Conservation (phyloP, 2,888 invertebrate species). For the Ceraclea dissimilis region DNA sequence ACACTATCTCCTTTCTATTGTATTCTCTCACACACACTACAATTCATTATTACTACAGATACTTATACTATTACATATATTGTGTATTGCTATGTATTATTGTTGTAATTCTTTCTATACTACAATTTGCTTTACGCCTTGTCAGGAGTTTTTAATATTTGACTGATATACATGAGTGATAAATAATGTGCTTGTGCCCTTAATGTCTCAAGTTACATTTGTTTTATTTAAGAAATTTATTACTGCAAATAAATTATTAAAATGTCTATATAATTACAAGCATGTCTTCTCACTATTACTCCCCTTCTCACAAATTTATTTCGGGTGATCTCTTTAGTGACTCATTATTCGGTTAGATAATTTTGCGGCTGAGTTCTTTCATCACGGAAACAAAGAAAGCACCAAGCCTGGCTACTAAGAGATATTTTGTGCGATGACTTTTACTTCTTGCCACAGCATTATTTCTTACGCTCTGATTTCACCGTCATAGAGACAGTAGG, state of each 20-base stretch:
- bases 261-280: conserved; percentile 1
- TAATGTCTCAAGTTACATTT: conserved; percentile 41
- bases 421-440: too few relatives aligned
- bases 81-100: too few relatives aligned
- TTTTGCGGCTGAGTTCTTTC: too few relatives aligned
- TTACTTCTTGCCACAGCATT: too few relatives aligned
- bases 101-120: background rate
- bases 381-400: too few relatives aligned
- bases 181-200: conserved; percentile 46
- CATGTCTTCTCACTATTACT: conserved; percentile 4
- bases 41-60: background rate
- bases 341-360: too few relatives aligned
- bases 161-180: conserved; percentile 47
- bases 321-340: too few relatives aligned
- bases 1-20: background rate
- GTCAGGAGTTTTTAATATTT: conserved; percentile 32
- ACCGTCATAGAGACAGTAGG: too few relatives aligned
- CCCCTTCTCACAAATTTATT: background rate
- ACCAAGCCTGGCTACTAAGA: too few relatives aligned
- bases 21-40: background rate
- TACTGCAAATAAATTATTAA: conserved; percentile 23
- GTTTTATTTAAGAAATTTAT: conserved; percentile 26
- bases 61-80: conserved; percentile 1
- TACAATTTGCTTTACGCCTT: conserved; percentile 25
- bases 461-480: too few relatives aligned